phyloP scores from a whole-genome alignment of 2,113 vertebrate species.

The Protobothrops mucrosquamatus region DNA sequence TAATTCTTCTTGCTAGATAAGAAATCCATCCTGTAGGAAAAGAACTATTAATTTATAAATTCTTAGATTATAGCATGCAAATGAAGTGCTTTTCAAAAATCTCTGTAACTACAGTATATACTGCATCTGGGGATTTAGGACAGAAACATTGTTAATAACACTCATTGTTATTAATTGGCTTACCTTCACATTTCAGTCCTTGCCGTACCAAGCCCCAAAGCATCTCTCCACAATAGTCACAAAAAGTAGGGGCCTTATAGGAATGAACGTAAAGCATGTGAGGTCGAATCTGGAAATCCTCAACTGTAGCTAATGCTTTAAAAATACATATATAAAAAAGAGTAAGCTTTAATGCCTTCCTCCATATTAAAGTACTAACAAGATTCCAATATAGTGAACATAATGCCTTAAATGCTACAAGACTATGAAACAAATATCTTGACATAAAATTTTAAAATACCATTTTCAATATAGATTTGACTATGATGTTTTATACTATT shows the following conservation, averaged over 20 bases:
- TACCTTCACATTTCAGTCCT: slow-evolving; percentile 99
- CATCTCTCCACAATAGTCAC: slow-evolving; percentile 99
- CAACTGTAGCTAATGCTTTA: slow-evolving; percentile 92
- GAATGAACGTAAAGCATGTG: slow-evolving; percentile 97
- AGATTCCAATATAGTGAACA: slow-evolving; percentile 6
- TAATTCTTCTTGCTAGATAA: not conserved
- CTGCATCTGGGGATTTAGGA: not conserved
- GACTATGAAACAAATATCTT: not conserved
- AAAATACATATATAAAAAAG: slow-evolving; percentile 58
- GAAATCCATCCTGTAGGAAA: not conserved
- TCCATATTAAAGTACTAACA: slow-evolving; percentile 32
- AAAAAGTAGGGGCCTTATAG: slow-evolving; percentile 98
- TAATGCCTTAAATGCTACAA: not conserved
- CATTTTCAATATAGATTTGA: not conserved
- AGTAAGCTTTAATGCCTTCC: slow-evolving; percentile 40
- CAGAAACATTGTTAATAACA: not conserved
- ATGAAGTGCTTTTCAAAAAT: not conserved
- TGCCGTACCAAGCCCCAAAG: slow-evolving; percentile 98
- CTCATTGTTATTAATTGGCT: slow-evolving; percentile 16
- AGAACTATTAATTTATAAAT: not conserved
- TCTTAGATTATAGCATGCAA: not conserved
- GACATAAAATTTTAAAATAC: not conserved
- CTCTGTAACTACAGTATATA: not conserved
- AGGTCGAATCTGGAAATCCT: slow-evolving; percentile 98
- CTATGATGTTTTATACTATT: not conserved